Base-by-base conservation (phyloP, 2,113 vertebrate genomes). In the Oryzias woworae region DNA sequence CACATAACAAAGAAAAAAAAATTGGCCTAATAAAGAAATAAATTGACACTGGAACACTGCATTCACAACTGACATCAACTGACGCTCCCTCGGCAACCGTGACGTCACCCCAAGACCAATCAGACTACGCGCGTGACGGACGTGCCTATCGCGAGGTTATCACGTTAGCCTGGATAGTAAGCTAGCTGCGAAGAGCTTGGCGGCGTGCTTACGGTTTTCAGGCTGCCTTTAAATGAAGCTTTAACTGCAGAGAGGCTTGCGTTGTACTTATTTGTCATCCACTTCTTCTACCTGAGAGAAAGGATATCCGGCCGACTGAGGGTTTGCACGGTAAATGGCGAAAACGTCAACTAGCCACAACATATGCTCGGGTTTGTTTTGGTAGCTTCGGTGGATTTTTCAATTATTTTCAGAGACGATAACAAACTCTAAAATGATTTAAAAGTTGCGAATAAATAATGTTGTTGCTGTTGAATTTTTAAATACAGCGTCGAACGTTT, bases 41-140 rank as follows among this genome's bases (percentile, higher is more conserved):
- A 20, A 20, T 20, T 20, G 20, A 20, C 20, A 20, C 20, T 20
- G 20, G 20, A 1, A 20, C 20, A 26, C 26, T 28, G 5, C 4
- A 6, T 4, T 28, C 5, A 36, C 10, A 1, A 36, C 31, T 36
- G n/a, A n/a, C n/a, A 8, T 36, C 36, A 36, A 36, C 20, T 14
- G 54, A 62, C 79, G 82, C 81, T 88, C 16, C 90, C 91, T 89
- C 80, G 83, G 91, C 87, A 91, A 92, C 90, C 61, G 71, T 90
- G 89, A 90, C 84, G 69, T 91, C 71, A 80, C 13, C 0, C 0
- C 4, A 17, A 4, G 6, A 18, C 91, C 88, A 91, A 91, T 91
- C 81, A 13, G 4, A 28, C 24, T 16, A 44, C 68, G 74, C 63
- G 48, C 67, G 14, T 44, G 24, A 12, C 16, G 49, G 67, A 72